phyloP scores from a whole-genome alignment of 1,140 invertebrate genomes.

The Tetraneura akinire region DNA sequence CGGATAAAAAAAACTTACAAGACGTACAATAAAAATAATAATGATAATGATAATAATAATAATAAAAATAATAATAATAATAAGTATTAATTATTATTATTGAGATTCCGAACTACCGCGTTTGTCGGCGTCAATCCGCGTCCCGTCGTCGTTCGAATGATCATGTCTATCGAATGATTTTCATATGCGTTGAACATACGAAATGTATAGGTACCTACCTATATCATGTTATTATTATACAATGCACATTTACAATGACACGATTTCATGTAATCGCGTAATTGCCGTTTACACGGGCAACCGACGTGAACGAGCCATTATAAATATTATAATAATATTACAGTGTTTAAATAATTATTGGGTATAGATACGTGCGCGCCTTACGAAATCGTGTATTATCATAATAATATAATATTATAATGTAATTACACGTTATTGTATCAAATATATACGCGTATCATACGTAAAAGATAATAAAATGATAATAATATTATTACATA shows the following conservation, averaged over 20 bases:
- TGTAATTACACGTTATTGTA: no score
- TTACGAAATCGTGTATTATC: conserved; percentile 8
- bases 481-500: neutral
- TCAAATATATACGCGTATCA: neutral
- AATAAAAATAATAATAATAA: neutral
- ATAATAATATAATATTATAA: no score
- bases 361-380: neutral
- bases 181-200: neutral
- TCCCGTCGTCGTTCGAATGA: neutral
- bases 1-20: no score
- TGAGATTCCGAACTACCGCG: neutral
- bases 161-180: no score
- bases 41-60: neutral
- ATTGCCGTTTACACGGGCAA: conserved; percentile 16
- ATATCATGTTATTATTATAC: no score
- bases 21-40: no score
- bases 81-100: neutral
- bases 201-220: no score
- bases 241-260: no score
- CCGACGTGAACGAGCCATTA: no score
- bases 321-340: neutral
- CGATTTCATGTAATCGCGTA: conserved; percentile 22
- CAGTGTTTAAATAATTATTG: neutral
- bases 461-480: neutral
- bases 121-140: neutral